phyloP scores from a whole-genome alignment of 1,140 invertebrate species.

The Temnothorax longispinosus region DNA sequence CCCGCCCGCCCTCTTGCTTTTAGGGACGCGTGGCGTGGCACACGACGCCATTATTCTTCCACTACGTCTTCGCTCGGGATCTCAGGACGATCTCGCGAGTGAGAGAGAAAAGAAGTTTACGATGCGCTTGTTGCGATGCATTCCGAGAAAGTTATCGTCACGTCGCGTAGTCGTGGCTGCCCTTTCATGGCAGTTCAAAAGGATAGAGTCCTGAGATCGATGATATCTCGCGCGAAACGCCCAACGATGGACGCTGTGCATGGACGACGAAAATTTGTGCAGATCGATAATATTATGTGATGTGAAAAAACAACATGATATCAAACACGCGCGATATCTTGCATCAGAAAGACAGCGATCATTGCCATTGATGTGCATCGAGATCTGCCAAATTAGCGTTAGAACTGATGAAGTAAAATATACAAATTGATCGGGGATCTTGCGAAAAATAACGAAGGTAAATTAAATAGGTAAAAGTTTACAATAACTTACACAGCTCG shows the following conservation, averaged over 20 bases:
- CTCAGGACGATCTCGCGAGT: not conserved
- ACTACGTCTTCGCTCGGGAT: slow-evolving; percentile 52
- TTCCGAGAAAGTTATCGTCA: slow-evolving; percentile 22
- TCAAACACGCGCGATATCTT: not conserved
- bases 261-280: not conserved
- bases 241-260: not conserved
- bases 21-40: slow-evolving; percentile 71
- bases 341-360: not conserved
- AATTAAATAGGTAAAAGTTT: no score
- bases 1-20: slow-evolving; percentile 36
- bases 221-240: not conserved
- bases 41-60: slow-evolving; percentile 71
- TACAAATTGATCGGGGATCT: not conserved
- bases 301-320: no score
- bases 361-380: no score
- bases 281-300: not conserved
- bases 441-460: not conserved
- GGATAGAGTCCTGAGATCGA: not conserved
- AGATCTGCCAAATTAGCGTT: no score
- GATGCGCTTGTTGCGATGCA: slow-evolving; percentile 59
- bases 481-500: no score
- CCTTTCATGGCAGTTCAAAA: not conserved
- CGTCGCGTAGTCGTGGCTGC: not conserved
- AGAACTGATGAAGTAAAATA: no score
- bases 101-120: slow-evolving; percentile 60